Evolutionary conservation across 2,797 vertebrate genomes (phyloP).

Genomic region (Anabas testudineus): DNA sequence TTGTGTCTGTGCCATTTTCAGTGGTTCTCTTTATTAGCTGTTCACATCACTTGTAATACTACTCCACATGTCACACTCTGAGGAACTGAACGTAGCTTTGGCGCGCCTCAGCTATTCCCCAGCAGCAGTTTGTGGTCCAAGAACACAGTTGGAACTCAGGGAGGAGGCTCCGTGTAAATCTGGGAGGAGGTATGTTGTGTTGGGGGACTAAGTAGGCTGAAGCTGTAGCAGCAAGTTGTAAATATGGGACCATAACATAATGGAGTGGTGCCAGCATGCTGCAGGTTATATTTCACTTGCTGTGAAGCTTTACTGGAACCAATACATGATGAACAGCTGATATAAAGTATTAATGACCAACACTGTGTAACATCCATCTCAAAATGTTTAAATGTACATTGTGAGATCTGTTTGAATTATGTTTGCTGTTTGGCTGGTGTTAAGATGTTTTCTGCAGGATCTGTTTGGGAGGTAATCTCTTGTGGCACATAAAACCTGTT

Average conservation of each 20-base stretch:
- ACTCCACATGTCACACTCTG: slow-evolving; percentile 64
- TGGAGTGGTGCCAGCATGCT: slow-evolving; percentile 60
- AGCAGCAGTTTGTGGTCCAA: slow-evolving; percentile 67
- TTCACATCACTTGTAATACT: slow-evolving; percentile 44
- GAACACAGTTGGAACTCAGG: slow-evolving; percentile 68
- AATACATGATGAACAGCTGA: slow-evolving; percentile 55
- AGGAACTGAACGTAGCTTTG: slow-evolving; percentile 35
- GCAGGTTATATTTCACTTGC: slow-evolving; percentile 55
- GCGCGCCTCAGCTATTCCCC: slow-evolving; percentile 52
- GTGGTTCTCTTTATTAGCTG: slow-evolving; percentile 56
- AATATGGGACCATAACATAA: slow-evolving; percentile 48
- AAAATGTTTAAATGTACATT: slow-evolving; percentile 37
- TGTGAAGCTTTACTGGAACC: slow-evolving; percentile 46
- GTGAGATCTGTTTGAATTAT: slow-evolving; percentile 33
- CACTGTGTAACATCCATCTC: slow-evolving; percentile 53
- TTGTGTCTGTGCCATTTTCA: slow-evolving; percentile 18
- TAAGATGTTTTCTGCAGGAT: slow-evolving; percentile 43
- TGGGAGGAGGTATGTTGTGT: slow-evolving; percentile 35
- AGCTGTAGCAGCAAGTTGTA: slow-evolving; percentile 51
- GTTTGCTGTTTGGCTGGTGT: slow-evolving; percentile 31
- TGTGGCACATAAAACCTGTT: slow-evolving; percentile 57
- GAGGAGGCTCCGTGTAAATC: slow-evolving; percentile 64
- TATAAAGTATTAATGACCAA: slow-evolving; percentile 58
- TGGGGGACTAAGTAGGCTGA: slow-evolving; percentile 18
- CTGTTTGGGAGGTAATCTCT: slow-evolving; percentile 60